Conservation (phyloP, 92 coral and sea anemone genomes). For the Phenganax stokvisi region DNA sequence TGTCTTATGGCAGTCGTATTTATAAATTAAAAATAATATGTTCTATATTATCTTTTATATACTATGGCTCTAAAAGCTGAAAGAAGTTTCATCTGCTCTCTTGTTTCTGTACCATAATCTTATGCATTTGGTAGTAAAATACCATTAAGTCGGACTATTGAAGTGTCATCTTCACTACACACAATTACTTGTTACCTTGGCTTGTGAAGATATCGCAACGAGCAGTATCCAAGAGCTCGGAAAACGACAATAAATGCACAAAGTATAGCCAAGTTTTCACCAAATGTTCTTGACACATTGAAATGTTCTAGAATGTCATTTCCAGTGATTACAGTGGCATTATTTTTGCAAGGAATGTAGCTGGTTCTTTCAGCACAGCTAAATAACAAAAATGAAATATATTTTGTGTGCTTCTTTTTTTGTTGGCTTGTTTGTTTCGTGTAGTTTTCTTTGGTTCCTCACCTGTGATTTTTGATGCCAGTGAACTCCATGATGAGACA, state of each 20-base stretch:
- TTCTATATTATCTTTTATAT: background rate
- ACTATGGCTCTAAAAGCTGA: background rate
- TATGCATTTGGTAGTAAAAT: background rate
- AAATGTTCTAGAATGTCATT: conserved; percentile 56
- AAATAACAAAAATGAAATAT: background rate
- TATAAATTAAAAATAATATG: background rate
- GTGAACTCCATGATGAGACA: conserved; percentile 60
- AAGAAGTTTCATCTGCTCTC: background rate
- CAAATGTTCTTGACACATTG: conserved; percentile 53
- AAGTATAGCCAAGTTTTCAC: conserved; percentile 59
- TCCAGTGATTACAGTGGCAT: conserved; percentile 64
- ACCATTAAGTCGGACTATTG: background rate
- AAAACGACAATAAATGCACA: conserved; percentile 47
- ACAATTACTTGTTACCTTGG: conserved; percentile 47
- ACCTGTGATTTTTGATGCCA: conserved; percentile 38
- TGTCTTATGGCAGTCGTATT: background rate
- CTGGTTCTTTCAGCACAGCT: conserved; percentile 55
- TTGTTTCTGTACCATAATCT: background rate
- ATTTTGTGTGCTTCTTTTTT: background rate
- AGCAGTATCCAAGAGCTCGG: conserved; percentile 58
- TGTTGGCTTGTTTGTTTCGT: background rate
- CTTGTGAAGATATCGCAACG: conserved; percentile 62
- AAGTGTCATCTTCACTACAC: background rate
- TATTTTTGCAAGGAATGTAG: conserved; percentile 57
- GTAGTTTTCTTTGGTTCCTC: background rate